Percentiles rank a stretch among this genome's conserved stretches.
Evolutionary conservation across 92 coral and sea anemone species (phyloP).

Genomic region (Isaurus tuberculatus): DNA sequence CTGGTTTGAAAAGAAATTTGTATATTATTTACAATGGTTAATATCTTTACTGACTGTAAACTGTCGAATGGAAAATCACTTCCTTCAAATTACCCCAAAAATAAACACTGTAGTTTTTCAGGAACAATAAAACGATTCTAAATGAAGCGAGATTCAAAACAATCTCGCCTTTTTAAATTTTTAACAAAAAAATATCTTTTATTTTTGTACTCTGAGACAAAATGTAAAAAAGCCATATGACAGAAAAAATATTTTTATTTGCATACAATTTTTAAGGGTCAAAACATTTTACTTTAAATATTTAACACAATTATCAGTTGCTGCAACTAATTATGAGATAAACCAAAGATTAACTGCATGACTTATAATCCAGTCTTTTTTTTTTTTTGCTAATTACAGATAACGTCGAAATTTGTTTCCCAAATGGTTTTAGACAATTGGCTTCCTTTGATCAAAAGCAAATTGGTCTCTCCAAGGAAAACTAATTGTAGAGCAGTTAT

Average conservation of each 20-base stretch:
- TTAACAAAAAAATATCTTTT: background rate
- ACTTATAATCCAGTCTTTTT: background rate
- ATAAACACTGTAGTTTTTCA: too few species aligned
- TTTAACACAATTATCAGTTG: conserved; percentile 6
- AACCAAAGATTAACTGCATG: background rate
- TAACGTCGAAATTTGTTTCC: background rate
- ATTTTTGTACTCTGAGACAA: background rate
- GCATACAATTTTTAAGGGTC: background rate
- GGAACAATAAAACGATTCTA: too few species aligned
- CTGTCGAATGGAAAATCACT: too few species aligned
- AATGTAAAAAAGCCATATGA: background rate
- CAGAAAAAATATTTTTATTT: background rate
- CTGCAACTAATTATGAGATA: background rate
- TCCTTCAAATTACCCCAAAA: too few species aligned
- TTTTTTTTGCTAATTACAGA: background rate
- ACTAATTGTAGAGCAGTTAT: background rate
- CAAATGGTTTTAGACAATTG: background rate
- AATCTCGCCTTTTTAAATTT: too few species aligned
- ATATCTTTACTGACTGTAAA: too few species aligned
- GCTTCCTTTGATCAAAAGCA: background rate
- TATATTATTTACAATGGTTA: too few species aligned
- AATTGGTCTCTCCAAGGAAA: background rate
- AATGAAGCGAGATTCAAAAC: too few species aligned
- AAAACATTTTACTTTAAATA: conserved; percentile 10
- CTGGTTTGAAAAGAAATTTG: too few species aligned